phyloP scores from a whole-genome alignment of 2,113 vertebrate species.

The Turnix velox region DNA sequence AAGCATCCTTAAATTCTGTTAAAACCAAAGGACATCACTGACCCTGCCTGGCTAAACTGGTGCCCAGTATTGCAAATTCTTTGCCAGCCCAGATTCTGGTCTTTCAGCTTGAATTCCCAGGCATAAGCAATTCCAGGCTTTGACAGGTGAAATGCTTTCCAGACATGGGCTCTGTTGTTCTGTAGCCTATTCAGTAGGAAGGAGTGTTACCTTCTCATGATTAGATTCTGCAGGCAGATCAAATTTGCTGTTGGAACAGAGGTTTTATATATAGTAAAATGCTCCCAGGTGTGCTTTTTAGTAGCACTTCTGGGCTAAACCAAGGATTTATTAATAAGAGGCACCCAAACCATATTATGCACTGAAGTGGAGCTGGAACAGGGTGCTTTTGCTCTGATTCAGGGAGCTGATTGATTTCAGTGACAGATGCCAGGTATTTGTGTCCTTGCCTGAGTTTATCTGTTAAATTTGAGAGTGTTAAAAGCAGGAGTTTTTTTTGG shows the following conservation, averaged over 20 bases:
- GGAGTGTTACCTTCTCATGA: background rate
- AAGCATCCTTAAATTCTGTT: background rate
- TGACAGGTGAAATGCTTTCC: background rate
- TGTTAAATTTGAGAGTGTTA: slow-evolving; percentile 59
- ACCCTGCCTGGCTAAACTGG: background rate
- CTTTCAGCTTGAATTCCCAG: background rate
- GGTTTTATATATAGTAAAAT: slow-evolving; percentile 17
- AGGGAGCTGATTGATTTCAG: slow-evolving; percentile 10
- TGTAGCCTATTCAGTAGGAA: background rate
- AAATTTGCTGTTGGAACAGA: background rate
- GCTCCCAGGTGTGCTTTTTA: slow-evolving; percentile 23
- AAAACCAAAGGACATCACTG: background rate
- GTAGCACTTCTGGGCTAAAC: background rate
- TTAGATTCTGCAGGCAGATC: background rate
- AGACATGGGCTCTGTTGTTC: background rate
- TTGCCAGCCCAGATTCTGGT: background rate
- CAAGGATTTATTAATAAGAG: slow-evolving; percentile 19
- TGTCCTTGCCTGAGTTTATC: slow-evolving; percentile 19
- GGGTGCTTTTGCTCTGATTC: slow-evolving; percentile 10
- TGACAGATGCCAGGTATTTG: slow-evolving; percentile 37
- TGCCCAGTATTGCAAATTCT: background rate
- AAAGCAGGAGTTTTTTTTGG: slow-evolving; percentile 4
- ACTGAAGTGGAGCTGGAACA: background rate
- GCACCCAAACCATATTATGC: background rate
- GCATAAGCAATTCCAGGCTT: background rate